These are phyloP conservation scores for Panzeria rudis DNA, from an alignment of 2,888 invertebrate genomes.

Conservation along the genomic window DNA sequence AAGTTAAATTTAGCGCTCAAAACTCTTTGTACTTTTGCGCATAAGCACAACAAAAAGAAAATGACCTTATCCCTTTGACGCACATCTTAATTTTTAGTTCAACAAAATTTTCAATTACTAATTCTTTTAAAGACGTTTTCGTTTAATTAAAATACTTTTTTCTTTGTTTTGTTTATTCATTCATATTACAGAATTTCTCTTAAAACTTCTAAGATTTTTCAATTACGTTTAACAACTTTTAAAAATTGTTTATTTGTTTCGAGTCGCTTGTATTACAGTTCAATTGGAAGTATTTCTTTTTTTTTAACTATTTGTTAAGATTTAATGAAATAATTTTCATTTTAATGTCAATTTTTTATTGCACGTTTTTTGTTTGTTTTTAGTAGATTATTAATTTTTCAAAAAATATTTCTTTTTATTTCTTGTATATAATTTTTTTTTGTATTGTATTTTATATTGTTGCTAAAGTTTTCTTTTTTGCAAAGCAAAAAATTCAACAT, in stretches of 20 bases:
- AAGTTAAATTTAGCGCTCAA: not conserved
- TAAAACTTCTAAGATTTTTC: constrained; percentile 30
- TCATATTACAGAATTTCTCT: constrained; percentile 51
- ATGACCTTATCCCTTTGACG: no score
- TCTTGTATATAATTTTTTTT: constrained; percentile 1
- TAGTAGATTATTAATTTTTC: constrained; percentile 32
- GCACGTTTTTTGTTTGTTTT: constrained; percentile 10
- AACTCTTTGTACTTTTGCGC: not conserved
- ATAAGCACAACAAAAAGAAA: no score
- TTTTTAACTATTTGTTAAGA: constrained; percentile 33
- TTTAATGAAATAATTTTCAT: constrained; percentile 33
- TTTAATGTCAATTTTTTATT: constrained; percentile 57
- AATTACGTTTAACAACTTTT: constrained; percentile 35
- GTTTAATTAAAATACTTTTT: constrained; percentile 31
- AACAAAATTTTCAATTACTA: constrained; percentile 2
- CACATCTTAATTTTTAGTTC: not conserved
- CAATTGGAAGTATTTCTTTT: constrained; percentile 62
- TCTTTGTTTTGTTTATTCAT: constrained; percentile 3
- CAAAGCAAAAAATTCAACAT: constrained; percentile 59
- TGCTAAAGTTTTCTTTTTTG: constrained; percentile 36
- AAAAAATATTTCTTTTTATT: constrained; percentile 57
- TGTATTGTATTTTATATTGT: constrained; percentile 49
- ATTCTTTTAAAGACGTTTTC: constrained; percentile 6
- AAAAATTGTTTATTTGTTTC: constrained; percentile 54
- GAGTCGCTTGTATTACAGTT: constrained; percentile 65